Conservation (phyloP, 2,888 invertebrate genomes). For the Tachystola acroxantha region DNA sequence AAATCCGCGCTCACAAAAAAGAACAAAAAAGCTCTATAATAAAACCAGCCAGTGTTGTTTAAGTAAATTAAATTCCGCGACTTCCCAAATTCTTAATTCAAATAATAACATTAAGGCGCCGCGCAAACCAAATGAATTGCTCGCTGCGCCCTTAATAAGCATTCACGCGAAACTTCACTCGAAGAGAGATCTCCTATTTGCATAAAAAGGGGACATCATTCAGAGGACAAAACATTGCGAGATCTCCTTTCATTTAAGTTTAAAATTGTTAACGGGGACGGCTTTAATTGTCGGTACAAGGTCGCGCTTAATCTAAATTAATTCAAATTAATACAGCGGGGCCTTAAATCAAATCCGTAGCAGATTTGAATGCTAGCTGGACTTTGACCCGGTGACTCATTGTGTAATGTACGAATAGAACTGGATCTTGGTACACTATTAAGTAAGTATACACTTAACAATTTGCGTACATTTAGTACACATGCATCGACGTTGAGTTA, state of each 20-base stretch:
- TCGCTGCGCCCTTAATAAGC: conserved; percentile 41
- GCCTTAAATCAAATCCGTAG: conserved; percentile 29
- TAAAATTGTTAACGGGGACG: conserved; percentile 55
- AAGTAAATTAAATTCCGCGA: conserved; percentile 52
- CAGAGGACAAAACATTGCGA: conserved; percentile 64
- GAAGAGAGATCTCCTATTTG: conserved; percentile 53
- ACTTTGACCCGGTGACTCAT: too few species aligned
- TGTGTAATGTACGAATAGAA: too few species aligned
- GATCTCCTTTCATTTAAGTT: conserved; percentile 70
- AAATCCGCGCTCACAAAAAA: conserved; percentile 9
- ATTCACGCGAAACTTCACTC: conserved; percentile 43
- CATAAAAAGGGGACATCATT: conserved; percentile 69
- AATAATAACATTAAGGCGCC: conserved; percentile 55
- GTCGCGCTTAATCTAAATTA: conserved; percentile 46
- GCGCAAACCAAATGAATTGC: conserved; percentile 51
- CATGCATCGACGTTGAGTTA: too few species aligned
- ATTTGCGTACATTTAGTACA: too few species aligned
- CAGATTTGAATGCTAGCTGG: conserved; percentile 9
- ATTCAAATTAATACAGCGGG: conserved; percentile 51
- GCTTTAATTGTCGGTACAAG: conserved; percentile 59
- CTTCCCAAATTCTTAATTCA: conserved; percentile 59
- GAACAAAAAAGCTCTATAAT: conserved; percentile 16
- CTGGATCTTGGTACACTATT: too few species aligned
- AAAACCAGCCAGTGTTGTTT: conserved; percentile 38
- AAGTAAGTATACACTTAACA: too few species aligned